A percentile compares a stretch with the other conserved stretches of the same genome.
Evolutionary conservation across 2,888 invertebrate genomes (phyloP).

Genomic region (Alloplasta piceator): DNA sequence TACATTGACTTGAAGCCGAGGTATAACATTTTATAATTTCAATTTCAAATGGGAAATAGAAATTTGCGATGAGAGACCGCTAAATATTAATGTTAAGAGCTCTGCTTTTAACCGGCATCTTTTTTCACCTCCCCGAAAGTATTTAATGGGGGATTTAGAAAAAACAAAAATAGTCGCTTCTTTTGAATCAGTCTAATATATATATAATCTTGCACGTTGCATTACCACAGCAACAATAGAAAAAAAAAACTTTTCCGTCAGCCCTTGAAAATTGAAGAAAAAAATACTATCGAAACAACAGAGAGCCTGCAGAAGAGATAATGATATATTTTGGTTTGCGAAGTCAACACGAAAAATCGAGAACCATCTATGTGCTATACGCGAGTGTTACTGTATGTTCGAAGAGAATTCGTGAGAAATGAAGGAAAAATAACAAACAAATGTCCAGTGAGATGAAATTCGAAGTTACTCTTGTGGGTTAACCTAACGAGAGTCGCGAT

Average conservation of each 20-base stretch:
- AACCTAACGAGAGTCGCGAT: not conserved
- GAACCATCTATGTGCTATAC: slow-evolving; percentile 7
- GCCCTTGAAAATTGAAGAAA: slow-evolving; percentile 47
- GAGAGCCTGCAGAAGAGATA: slow-evolving; percentile 22
- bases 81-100: too few species aligned
- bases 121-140: too few species aligned
- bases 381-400: slow-evolving; percentile 13
- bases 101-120: too few species aligned
- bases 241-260: slow-evolving; percentile 63
- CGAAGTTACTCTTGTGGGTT: too few species aligned
- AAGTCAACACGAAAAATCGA: not conserved
- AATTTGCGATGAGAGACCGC: too few species aligned
- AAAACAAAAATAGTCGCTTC: too few species aligned
- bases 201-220: slow-evolving; percentile 77
- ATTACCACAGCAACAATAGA: slow-evolving; percentile 71
- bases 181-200: too few species aligned
- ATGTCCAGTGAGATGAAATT: too few species aligned
- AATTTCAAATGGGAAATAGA: too few species aligned
- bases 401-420: slow-evolving; percentile 18
- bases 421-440: not conserved
- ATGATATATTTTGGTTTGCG: not conserved
- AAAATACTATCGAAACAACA: slow-evolving; percentile 46
- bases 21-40: too few species aligned
- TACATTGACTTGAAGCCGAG: too few species aligned
- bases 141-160: too few species aligned